Evolutionary conservation across 2,888 invertebrate genomes (phyloP), one percentile per base, ranked within the genome.

Genomic region (Saturnia japonica): DNA sequence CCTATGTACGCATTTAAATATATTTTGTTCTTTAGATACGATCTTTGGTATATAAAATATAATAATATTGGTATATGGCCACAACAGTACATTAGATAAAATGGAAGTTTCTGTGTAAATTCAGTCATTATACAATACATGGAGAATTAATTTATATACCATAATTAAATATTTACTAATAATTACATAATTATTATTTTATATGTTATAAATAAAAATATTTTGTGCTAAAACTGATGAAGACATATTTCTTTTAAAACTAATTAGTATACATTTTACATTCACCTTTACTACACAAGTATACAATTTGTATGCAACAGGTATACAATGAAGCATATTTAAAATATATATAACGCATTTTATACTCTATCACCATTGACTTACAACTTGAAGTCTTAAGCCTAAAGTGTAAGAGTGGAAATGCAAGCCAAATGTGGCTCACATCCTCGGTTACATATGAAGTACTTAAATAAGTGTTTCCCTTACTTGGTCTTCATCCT

Each of bases 41-140:
- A 85, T 91, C 91, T 91, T 91, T 91, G 91, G 91, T 90, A 89
- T 89, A 89, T 87, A 90, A 89, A 90, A 90, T 89, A 90, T 88
- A 88, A 60, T 12, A 28, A 85, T 86, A 88, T 85, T 87, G 88
- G 85, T 88, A 85, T 88, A 90, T 90, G 90, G 90, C 90, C 88
- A 86, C 87, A 82, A 78, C 43, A 43, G 43, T 81, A 85, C 76
- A 84, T 85, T 82, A 78, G 76, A 77, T 84, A 82, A 82, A 84
- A 82, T 90, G 88, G 87, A 90, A 89, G 87, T 83, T 82, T 77
- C 42, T 40, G 73, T 78, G 80, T 81, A 80, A 73, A 83, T 82
- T 87, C 86, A 89, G 85, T 88, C 86, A 74, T 40, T 40, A 78
- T 85, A 82, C 78, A 82, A 79, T 75, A 77, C 74, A 81, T 81